A percentile compares a stretch with the other conserved stretches of the same genome.
These are phyloP conservation scores for Meteorus colon DNA, from an alignment of 2,888 invertebrate species.

Conservation along the genomic window DNA sequence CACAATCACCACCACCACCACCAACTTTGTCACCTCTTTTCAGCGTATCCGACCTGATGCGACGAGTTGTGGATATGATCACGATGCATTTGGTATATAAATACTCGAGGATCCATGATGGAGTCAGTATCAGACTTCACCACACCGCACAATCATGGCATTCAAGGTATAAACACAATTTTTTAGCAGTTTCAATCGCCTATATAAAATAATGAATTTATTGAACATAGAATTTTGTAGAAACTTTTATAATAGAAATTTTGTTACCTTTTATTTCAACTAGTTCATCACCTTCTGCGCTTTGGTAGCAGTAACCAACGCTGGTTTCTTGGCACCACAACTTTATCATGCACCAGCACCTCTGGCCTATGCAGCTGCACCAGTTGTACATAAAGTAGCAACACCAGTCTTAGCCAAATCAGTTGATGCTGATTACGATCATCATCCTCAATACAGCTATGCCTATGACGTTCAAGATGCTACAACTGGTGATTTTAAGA, in stretches of 20 bases:
- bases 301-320: constrained; percentile 73
- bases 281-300: constrained; percentile 67
- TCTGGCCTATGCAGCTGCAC: constrained; percentile 61
- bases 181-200: no score
- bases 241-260: constrained; percentile 5
- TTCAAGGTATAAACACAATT: constrained; percentile 36
- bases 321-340: constrained; percentile 71
- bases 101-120: constrained; percentile 56
- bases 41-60: constrained; percentile 21
- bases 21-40: neutral
- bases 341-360: constrained; percentile 62
- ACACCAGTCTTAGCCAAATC: constrained; percentile 62
- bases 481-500: constrained; percentile 56
- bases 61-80: constrained; percentile 13
- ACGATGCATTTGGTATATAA: constrained; percentile 53
- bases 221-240: neutral
- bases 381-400: constrained; percentile 56
- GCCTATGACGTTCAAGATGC: constrained; percentile 63
- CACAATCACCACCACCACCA: constrained; percentile 31
- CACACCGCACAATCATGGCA: constrained; percentile 50
- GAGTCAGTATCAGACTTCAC: constrained; percentile 58
- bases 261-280: constrained; percentile 23
- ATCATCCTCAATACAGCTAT: constrained; percentile 70
- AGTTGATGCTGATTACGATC: constrained; percentile 65
- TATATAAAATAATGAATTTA: neutral